These are phyloP conservation scores for Carabus problematicus DNA, from an alignment of 2,888 invertebrate genomes.

Conservation along the genomic window DNA sequence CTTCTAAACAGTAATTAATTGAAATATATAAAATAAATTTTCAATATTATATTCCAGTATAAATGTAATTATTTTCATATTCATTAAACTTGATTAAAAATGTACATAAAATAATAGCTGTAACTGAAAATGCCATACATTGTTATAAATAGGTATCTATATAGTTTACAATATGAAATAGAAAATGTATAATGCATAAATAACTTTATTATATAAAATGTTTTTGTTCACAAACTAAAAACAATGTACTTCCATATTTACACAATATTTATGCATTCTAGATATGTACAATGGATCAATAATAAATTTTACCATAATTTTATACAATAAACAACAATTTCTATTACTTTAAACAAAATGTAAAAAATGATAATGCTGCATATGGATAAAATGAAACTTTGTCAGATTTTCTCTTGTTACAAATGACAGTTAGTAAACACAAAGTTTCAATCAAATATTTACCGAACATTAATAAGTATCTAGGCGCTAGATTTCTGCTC, in stretches of 20 bases:
- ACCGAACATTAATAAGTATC: not conserved
- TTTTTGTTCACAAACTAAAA: conserved; percentile 35
- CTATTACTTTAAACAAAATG: not conserved
- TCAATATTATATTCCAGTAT: too few relatives aligned
- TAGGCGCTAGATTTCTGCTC: not conserved
- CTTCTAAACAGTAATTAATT: too few relatives aligned
- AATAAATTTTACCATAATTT: conserved; percentile 5
- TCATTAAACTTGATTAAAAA: too few relatives aligned
- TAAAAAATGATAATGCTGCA: not conserved
- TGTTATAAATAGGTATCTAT: too few relatives aligned
- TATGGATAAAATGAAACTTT: not conserved
- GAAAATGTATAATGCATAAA: not conserved
- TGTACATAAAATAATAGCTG: too few relatives aligned
- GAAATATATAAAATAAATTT: too few relatives aligned
- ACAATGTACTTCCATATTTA: conserved; percentile 5
- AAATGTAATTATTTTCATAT: too few relatives aligned
- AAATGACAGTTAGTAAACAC: too few relatives aligned
- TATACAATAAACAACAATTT: not conserved
- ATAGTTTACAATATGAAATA: too few relatives aligned
- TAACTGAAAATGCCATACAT: too few relatives aligned
- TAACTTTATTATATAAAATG: conserved; percentile 29
- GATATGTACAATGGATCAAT: conserved; percentile 8
- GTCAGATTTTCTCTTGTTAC: not conserved
- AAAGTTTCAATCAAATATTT: too few relatives aligned
- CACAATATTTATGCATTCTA: conserved; percentile 13